Base-by-base conservation (phyloP, 2,888 invertebrate species). In the Pasiphila rectangulata region DNA sequence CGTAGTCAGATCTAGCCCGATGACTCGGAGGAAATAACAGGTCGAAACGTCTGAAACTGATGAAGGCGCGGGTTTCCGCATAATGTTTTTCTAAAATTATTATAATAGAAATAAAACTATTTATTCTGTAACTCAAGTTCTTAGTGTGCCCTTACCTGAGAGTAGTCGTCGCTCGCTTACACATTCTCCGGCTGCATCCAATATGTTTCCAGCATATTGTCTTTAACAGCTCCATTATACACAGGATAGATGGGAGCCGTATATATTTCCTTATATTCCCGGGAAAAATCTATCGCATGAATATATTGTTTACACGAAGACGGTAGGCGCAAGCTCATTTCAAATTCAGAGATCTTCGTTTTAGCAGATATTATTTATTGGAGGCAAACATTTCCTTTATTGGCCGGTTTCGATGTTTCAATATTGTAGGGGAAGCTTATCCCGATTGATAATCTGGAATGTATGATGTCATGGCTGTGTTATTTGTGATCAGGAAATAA, bases 221-320 rank as follows among this genome's bases (percentile, higher is more conserved):
- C 86, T 86, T 85, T 86, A 87, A 87, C 87, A 81, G 84, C 81
- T 83, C 85, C 83, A 86, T 87, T 86, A 86, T 85, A 79, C 76
- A 64, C 70, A 68, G 74, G 79, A 79, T 83, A 72, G 72, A 74
- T 75, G 71, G 75, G 63, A 65, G 61, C 61, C 49, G 56, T 58
- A 62, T 64, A 67, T 63, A 17, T 19, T 32, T 6, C 17, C 32
- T 32, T 30, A 30, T 29, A 29, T 30, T 32, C 61, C 51, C 47
- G 48, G 55, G 59, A 63, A 64, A 71, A 71, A 67, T 66, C 66
- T 67, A 62, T 64, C 61, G 44, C 64, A 79, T 82, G 81, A 80
- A 82, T 82, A 80, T 79, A 75, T 79, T 76, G 75, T 76, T 73
- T 75, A 51, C 51, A 40, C 39, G 45, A 19, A 48, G 37, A 48